Evolutionary conservation across 2,797 vertebrate genomes (phyloP).

Genomic region (Melanotaenia parkinsoni): DNA sequence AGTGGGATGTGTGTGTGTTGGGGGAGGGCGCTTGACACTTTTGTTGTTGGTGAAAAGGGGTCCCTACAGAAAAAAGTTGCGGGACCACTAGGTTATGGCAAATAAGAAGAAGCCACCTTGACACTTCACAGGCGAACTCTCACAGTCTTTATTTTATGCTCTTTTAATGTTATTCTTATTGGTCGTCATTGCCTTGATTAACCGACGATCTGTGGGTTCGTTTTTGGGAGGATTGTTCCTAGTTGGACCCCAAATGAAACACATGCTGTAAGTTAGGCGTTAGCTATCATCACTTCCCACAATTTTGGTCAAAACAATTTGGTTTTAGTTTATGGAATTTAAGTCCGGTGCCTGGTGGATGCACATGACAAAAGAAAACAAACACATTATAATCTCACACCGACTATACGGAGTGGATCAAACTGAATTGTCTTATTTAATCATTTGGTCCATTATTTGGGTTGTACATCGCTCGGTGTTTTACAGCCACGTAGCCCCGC

Average conservation of each 20-base stretch:
- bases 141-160: too few species aligned
- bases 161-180: too few species aligned
- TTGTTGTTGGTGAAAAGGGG: too few species aligned
- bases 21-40: too few species aligned
- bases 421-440: neutral
- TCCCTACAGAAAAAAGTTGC: too few species aligned
- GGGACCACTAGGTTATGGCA: too few species aligned
- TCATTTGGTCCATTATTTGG: conserved; percentile 37
- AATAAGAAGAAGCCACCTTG: neutral
- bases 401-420: neutral
- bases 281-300: neutral
- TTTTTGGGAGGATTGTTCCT: neutral
- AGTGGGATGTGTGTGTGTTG: too few species aligned
- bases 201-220: too few species aligned
- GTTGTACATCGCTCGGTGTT: conserved; percentile 33
- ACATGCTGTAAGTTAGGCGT: neutral
- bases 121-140: neutral
- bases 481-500: conserved; percentile 16
- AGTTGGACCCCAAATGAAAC: neutral
- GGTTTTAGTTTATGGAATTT: neutral
- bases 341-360: neutral
- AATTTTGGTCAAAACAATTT: neutral
- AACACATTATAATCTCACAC: neutral
- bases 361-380: neutral
- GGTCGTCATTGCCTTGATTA: too few species aligned